These are phyloP conservation scores for Cephalotes varians DNA, from an alignment of 2,888 invertebrate species.

Conservation along the genomic window DNA sequence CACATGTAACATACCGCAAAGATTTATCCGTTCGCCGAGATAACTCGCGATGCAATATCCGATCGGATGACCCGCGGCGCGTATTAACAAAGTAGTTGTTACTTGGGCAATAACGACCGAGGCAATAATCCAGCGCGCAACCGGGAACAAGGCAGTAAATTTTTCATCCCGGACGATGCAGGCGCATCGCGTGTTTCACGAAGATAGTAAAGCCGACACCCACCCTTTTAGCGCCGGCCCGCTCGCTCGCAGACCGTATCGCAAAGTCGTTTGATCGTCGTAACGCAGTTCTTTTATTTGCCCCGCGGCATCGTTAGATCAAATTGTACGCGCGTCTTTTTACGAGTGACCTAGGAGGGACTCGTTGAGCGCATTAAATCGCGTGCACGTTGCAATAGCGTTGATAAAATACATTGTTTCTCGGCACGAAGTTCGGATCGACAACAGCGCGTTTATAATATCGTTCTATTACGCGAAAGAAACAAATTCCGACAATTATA, in stretches of 20 bases:
- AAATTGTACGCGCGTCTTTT: conserved; percentile 52
- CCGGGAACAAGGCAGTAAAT: conserved; percentile 52
- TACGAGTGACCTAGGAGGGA: conserved; percentile 37
- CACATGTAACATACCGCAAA: background rate
- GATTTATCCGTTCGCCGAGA: background rate
- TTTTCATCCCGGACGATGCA: conserved; percentile 39
- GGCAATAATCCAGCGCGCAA: conserved; percentile 47
- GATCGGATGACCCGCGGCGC: conserved; percentile 34
- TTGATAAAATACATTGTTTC: background rate
- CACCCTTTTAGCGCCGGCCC: conserved; percentile 37
- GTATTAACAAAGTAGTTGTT: conserved; percentile 53
- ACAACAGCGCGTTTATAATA: background rate
- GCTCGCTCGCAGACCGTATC: conserved; percentile 45
- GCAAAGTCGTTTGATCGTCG: conserved; percentile 53
- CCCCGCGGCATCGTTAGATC: conserved; percentile 54
- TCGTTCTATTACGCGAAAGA: background rate
- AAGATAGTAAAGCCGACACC: conserved; percentile 46
- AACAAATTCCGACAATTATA: background rate
- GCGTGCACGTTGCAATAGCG: background rate
- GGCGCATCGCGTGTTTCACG: conserved; percentile 50
- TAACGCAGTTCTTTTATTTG: conserved; percentile 57
- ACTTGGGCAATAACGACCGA: conserved; percentile 44
- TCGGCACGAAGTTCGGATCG: background rate
- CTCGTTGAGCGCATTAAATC: conserved; percentile 31
- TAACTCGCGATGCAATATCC: conserved; percentile 35